Percentiles rank a stretch among this genome's conserved stretches.
Conservation (phyloP, 1,140 invertebrate genomes). For the Phocides pigmalion region DNA sequence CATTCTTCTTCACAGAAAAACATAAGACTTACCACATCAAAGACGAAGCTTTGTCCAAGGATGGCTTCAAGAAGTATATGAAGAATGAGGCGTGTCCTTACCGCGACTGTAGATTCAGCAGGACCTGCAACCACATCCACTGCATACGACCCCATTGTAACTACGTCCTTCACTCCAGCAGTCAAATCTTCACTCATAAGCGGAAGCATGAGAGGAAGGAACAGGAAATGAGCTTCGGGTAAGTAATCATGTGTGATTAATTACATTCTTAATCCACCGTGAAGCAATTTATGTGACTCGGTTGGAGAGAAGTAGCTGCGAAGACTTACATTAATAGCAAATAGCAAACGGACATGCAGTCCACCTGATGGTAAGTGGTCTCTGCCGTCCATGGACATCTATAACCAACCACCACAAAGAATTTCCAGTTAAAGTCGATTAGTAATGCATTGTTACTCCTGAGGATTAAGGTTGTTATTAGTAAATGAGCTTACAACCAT, state of each 20-base stretch:
- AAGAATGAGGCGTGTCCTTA: conserved; percentile 97
- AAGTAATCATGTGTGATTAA: conserved; percentile 38
- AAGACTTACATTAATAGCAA: too few species aligned
- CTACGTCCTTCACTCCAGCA: conserved; percentile 97
- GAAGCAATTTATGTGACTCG: too few species aligned
- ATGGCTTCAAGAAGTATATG: conserved; percentile 99
- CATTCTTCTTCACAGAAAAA: conserved; percentile 96
- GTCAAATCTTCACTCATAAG: conserved; percentile 98
- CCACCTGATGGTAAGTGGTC: too few species aligned
- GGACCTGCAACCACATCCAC: conserved; percentile 98
- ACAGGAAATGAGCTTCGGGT: conserved; percentile 87
- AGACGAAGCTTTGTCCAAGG: conserved; percentile 96
- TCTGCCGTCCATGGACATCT: too few species aligned
- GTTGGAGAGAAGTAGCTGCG: too few species aligned
- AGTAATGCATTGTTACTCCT: too few species aligned
- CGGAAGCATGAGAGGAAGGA: conserved; percentile 97
- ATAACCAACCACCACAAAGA: too few species aligned
- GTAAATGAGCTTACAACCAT: too few species aligned
- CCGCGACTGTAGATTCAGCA: conserved; percentile 95
- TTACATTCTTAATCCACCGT: too few species aligned
- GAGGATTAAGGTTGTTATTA: too few species aligned
- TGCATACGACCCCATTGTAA: conserved; percentile 97
- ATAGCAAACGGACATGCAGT: too few species aligned
- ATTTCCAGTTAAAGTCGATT: too few species aligned
- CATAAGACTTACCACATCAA: conserved; percentile 99